These are phyloP conservation scores for Gyps fulvus DNA, from an alignment of 2,113 vertebrate species.

Conservation along the genomic window DNA sequence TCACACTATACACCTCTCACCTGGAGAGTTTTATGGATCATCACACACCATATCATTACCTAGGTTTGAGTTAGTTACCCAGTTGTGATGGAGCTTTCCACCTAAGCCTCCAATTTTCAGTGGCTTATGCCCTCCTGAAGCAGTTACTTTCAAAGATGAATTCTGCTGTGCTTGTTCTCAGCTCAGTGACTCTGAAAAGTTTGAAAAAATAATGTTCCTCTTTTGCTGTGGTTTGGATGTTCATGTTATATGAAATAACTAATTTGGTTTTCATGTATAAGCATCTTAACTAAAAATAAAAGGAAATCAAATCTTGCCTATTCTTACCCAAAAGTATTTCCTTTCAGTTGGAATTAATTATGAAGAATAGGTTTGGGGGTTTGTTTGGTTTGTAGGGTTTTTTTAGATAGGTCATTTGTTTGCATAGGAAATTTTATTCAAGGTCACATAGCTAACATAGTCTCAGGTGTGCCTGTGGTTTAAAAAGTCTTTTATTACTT, in stretches of 20 bases:
- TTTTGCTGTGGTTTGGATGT: neutral
- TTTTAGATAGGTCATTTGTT: neutral
- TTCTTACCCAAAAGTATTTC: neutral
- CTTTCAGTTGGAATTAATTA: neutral
- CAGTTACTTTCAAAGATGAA: neutral
- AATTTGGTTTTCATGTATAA: neutral
- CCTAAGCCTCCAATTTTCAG: conserved; percentile 13
- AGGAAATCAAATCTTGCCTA: neutral
- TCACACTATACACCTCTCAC: neutral
- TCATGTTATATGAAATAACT: neutral
- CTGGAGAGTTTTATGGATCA: neutral
- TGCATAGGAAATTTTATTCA: neutral
- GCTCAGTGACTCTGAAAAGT: neutral
- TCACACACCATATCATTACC: neutral
- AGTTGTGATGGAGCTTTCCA: neutral
- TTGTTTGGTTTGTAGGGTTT: neutral
- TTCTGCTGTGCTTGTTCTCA: neutral
- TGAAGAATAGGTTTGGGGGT: neutral
- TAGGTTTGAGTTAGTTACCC: neutral
- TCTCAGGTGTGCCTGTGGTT: neutral
- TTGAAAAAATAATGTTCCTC: neutral
- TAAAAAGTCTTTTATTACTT: neutral
- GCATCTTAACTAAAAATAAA: neutral
- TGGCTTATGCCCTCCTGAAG: neutral
- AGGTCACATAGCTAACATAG: neutral